A percentile compares a stretch with the other conserved stretches of the same genome.
These are phyloP conservation scores for Microtus montanus DNA, from an alignment of 2,113 vertebrate species.

Conservation along the genomic window DNA sequence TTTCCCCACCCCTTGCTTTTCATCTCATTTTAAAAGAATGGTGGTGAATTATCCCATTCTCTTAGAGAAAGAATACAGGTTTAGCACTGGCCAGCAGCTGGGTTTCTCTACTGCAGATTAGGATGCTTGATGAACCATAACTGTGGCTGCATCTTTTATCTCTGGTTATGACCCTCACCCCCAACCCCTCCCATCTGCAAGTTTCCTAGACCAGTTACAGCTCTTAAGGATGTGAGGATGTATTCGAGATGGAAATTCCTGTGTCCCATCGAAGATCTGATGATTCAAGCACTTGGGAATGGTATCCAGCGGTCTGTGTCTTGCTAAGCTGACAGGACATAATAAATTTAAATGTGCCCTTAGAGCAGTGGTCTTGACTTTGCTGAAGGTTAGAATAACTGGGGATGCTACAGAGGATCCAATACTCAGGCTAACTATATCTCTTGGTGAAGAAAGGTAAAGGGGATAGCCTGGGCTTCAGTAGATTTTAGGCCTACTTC, in stretches of 20 bases:
- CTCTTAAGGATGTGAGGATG: not conserved
- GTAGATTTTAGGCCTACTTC: not conserved
- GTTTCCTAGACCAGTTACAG: not conserved
- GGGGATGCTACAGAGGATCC: not conserved
- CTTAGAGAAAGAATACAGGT: conserved; percentile 58
- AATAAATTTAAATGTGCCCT: not conserved
- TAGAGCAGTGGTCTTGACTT: not conserved
- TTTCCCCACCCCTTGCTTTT: conserved; percentile 75
- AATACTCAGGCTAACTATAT: too few relatives aligned
- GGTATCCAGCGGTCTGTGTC: not conserved
- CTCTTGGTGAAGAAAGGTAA: not conserved
- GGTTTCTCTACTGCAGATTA: conserved; percentile 44
- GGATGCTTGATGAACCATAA: not conserved
- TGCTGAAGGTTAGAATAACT: not conserved
- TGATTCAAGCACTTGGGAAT: not conserved
- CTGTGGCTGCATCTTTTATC: not conserved
- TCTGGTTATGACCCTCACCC: not conserved
- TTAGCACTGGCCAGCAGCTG: conserved; percentile 53
- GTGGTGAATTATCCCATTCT: conserved; percentile 71
- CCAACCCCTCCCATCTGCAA: not conserved
- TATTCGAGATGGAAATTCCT: not conserved
- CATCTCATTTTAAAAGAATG: conserved; percentile 81
- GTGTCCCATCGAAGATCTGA: not conserved
- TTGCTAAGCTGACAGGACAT: not conserved
- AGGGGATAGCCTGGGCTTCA: not conserved